These are phyloP conservation scores for Oedothorax gibbosus DNA, from an alignment of 1,140 invertebrate species.

Conservation along the genomic window DNA sequence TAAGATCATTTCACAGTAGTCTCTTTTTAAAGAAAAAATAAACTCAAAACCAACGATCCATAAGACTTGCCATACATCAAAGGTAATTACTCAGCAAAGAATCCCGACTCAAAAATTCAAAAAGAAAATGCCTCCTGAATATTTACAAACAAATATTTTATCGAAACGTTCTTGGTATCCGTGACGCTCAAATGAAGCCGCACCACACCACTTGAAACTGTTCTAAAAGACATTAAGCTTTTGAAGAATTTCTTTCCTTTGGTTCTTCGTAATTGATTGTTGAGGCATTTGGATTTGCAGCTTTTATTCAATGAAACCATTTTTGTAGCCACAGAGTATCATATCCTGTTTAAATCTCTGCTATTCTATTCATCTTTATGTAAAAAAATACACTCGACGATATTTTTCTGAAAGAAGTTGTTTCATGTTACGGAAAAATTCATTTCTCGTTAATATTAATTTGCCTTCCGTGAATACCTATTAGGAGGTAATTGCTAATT, in stretches of 20 bases:
- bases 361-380: too few species aligned
- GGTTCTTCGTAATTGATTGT: constrained; percentile 16
- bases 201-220: background rate
- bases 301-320: constrained; percentile 3
- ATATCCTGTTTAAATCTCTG: too few species aligned
- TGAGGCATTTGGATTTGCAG: background rate
- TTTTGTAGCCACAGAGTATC: too few species aligned
- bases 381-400: too few species aligned
- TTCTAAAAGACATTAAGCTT: constrained; percentile 9
- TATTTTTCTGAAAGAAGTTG: too few species aligned
- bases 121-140: constrained; percentile 10
- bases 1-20: too few species aligned
- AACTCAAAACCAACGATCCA: constrained; percentile 26
- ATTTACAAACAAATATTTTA: constrained; percentile 10
- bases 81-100: constrained; percentile 43
- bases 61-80: constrained; percentile 35
- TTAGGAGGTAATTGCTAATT: too few species aligned
- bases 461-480: too few species aligned
- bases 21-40: background rate
- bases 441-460: too few species aligned
- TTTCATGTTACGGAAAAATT: too few species aligned
- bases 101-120: background rate
- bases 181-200: background rate
- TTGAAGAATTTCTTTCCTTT: constrained; percentile 11
- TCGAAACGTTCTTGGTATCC: background rate